Evolutionary conservation across 2,113 vertebrate genomes (phyloP), one percentile per base, ranked within the genome.

Genomic region (Entosphenus tridentatus): DNA sequence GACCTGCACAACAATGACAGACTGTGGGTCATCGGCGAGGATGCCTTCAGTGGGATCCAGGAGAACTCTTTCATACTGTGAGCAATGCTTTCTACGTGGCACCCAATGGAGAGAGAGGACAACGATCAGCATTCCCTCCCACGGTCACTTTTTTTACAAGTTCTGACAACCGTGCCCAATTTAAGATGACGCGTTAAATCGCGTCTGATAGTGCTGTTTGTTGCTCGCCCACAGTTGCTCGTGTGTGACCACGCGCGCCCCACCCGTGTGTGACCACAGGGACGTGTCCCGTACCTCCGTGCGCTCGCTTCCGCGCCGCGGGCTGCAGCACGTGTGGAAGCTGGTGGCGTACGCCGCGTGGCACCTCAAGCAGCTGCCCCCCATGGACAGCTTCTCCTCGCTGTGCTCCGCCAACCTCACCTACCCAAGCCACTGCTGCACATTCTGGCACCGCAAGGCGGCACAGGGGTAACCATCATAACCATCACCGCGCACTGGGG

Each of bases 391-490:
- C 77, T 81, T 95, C 65, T 69, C 75, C 56, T 86, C 75, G 21
- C 80, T 95, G 73, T 77, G 81, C 73, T 82, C 84, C 69, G 87
- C 87, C 8, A 79, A 83, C 11, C 75, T 95, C 72, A 89, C 88
- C 0, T 95, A 92, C 71, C 82, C 89, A 18, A 91, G 88, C 76
- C 89, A 95, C 80, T 95, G 90, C 81, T 95, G 90, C 12, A 87
- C 87, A 70, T 92, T 95, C 75, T 77, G 77, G 74, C 81, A 81
- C 9, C 79, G 82, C 80, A 73, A 3, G 73, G 75, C 78, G 74
- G 74, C 75, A 55, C 76, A 81, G 72, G 81, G 82, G 86, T 89
- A 75, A 83, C 74, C 83, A 21, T 17, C 57, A 67, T 55, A 67
- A 18, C 56, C 18, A 56, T 56, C 67, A 14, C 57, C 10, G 14